Base-by-base conservation (phyloP, 2,888 invertebrate species). In the Gnatocerus cornutus region DNA sequence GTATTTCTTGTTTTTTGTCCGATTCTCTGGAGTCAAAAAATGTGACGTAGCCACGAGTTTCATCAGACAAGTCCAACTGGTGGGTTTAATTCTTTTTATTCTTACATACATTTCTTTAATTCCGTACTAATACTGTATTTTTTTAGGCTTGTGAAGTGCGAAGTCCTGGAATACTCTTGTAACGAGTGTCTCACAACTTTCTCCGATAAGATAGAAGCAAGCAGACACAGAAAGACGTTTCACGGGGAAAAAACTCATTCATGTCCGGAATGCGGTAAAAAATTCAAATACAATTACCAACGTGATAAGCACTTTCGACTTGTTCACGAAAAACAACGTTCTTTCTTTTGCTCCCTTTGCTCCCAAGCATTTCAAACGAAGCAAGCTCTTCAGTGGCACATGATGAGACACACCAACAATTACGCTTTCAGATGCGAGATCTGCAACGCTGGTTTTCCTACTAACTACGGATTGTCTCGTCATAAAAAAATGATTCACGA, bases 291-390 rank as follows among this genome's bases (percentile, higher is more conserved):
- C 12, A 10, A 43, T 2, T 12, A 43, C 7, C 43, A 43, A 12
- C 7, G 10, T 43, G 12, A 43, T 2, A 43, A 13, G 3, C 43
- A 43, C 12, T 9, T 43, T 7, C 27, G 27, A 16, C 7, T 33
- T 7, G 33, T 33, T 6, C 33, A 33, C 33, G 33, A 33, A 7
- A 33, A 33, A 7, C 33, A 33, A 33, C 33, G 33, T 9, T n/a
- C 33, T 33, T 33, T 33, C n/a, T 1, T 7, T 1, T 89, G 89
- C 68, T 86, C 87, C 65, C 68, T 87, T 50, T 89, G 89, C 48
- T 86, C 87, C 1, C 86, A 87, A 69, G 81, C 86, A 5, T 89
- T 87, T 14, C 14, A 13, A 46, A 46, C 37, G 12, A 78, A 77
- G 39, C 73, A 71, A 13, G 71, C 71, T 10, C 69, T 81, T 4